Evolutionary conservation across 2,113 vertebrate species (phyloP), one percentile per base, ranked within the genome.

Genomic region (Corythaeola cristata): DNA sequence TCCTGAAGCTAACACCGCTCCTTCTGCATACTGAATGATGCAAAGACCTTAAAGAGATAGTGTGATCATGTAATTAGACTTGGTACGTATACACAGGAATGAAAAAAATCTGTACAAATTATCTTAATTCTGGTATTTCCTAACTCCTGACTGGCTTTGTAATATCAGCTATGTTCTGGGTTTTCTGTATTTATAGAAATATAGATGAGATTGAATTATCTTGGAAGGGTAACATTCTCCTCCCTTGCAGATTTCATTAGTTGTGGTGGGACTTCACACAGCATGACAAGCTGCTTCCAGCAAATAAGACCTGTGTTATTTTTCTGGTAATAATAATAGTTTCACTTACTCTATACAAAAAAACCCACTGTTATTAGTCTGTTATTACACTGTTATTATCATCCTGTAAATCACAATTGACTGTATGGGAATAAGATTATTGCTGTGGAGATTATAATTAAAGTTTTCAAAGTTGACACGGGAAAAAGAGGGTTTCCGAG

Each of bases 381-480:
- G 39, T 11, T 39, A 39, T 39, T 39, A 39, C 39, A 39, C 39
- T 39, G 39, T 39, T 39, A 39, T 39, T 39, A 39, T 39, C 39
- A 11, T 39, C 39, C 39, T 39, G 39, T 39, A 39, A 39, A 39
- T 39, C 39, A 39, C 39, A 39, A 39, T 7, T 77, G 56, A 71
- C 47, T 66, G 32, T 45, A 90, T 5, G 47, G 52, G 73, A 87
- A 92, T 37, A 84, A 71, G 86, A 75, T 89, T 81, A 85, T 63
- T 64, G 69, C 76, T 93, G 73, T 19, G 71, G 64, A 89, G 52
- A 93, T 84, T 74, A 84, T 85, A 92, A 93, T 71, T 95, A 95
- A 90, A 87, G 80, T 64, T 85, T 95, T 96, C 80, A 78, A 68
- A 83, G 63, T 4, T 84, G 80, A 75, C 79, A 67, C 8, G 8